Percentiles rank a stretch among this genome's conserved stretches.
Evolutionary conservation across 2,797 vertebrate genomes (phyloP).

Genomic region (Tamandua tetradactyla): DNA sequence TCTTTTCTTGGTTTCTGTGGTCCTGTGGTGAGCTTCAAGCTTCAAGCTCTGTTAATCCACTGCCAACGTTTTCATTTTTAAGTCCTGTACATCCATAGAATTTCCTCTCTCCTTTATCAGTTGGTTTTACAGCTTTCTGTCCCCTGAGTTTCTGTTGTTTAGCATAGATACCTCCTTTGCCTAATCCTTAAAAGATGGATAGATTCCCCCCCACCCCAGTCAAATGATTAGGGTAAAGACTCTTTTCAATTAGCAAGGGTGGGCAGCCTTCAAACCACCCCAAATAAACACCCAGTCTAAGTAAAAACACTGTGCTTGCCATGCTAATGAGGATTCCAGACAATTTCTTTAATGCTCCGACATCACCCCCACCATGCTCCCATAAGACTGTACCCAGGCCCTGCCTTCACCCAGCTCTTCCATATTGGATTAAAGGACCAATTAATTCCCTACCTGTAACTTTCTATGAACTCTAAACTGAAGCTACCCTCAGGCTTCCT

Average conservation of each 20-base stretch:
- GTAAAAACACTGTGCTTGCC: not conserved
- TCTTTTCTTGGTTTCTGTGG: not conserved
- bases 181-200: not conserved
- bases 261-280: not conserved
- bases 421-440: not conserved
- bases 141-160: not conserved
- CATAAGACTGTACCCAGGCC: not conserved
- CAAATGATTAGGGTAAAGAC: not conserved
- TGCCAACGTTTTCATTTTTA: not conserved
- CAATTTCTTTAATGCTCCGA: not conserved
- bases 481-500: not conserved
- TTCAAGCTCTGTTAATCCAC: not conserved
- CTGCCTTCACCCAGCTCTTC: not conserved
- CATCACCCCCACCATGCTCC: too few species aligned
- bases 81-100: not conserved
- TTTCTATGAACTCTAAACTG: not conserved
- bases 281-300: not conserved
- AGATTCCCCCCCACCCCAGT: too few species aligned
- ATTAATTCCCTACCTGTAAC: fast-evolving
- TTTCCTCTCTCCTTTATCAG: not conserved
- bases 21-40: not conserved
- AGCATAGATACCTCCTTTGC: not conserved
- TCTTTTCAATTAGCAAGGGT: not conserved
- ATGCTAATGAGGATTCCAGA: not conserved
- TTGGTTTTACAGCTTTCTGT: not conserved